Conservation (phyloP, 1,140 invertebrate species). For the Nymphalis io region DNA sequence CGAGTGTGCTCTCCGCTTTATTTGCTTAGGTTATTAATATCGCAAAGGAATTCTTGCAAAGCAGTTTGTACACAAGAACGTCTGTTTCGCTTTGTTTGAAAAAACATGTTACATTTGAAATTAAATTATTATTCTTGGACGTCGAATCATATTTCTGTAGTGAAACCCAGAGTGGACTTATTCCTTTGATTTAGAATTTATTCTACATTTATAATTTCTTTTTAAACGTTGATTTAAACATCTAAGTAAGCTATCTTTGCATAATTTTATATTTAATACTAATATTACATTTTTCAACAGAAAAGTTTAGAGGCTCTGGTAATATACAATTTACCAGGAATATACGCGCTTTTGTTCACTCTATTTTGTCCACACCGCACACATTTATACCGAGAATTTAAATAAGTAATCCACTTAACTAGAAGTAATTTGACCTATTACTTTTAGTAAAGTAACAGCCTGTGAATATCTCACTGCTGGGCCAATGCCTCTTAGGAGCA, state of each 20-base stretch:
- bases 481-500: no score
- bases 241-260: no score
- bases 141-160: slow-evolving; percentile 14
- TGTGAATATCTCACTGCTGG: no score
- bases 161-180: slow-evolving; percentile 1
- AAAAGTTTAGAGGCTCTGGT: no score
- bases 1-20: slow-evolving; percentile 21
- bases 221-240: not conserved
- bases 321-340: no score
- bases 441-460: no score
- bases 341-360: no score
- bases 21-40: slow-evolving; percentile 35
- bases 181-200: slow-evolving; percentile 14
- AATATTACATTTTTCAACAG: not conserved
- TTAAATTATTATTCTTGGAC: slow-evolving; percentile 22
- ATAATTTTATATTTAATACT: not conserved
- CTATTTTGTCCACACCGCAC: no score
- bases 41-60: slow-evolving; percentile 29
- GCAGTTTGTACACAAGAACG: slow-evolving; percentile 8
- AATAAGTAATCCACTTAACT: no score
- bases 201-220: not conserved
- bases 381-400: no score
- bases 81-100: slow-evolving; percentile 16
- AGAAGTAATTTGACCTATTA: no score
- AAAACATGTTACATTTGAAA: slow-evolving; percentile 19